Conservation (phyloP, 1,140 invertebrate genomes). For the Calephelis virginiensis region DNA sequence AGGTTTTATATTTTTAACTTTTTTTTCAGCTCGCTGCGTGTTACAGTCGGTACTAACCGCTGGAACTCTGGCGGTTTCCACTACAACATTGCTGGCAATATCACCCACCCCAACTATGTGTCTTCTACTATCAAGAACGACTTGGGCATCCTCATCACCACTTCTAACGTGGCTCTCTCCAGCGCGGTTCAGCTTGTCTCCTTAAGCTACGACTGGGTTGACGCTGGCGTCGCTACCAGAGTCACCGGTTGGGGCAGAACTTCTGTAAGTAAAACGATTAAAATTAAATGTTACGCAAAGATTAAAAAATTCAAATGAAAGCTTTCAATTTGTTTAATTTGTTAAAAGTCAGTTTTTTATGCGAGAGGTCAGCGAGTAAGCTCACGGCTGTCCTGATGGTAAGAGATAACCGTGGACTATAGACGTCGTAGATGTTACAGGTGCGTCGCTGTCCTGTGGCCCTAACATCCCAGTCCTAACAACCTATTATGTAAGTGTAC, state of each 20-base stretch:
- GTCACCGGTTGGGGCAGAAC: slow-evolving; percentile 50
- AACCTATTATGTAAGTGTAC: too few relatives aligned
- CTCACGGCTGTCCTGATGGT: too few relatives aligned
- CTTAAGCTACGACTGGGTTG: slow-evolving; percentile 34
- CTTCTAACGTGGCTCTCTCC: slow-evolving; percentile 26
- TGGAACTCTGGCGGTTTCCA: slow-evolving; percentile 41
- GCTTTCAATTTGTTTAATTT: too few relatives aligned
- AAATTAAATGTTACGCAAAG: neutral
- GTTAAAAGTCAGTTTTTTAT: too few relatives aligned
- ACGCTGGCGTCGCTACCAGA: slow-evolving; percentile 30
- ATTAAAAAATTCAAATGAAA: too few relatives aligned
- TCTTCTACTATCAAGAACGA: slow-evolving; percentile 41
- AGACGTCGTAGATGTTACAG: too few relatives aligned
- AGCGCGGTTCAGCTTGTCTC: slow-evolving; percentile 24
- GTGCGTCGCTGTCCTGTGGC: too few relatives aligned
- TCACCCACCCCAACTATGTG: slow-evolving; percentile 40
- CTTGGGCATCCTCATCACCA: slow-evolving; percentile 42
- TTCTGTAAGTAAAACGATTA: slow-evolving; percentile 30
- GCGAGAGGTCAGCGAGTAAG: too few relatives aligned
- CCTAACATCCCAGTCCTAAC: too few relatives aligned
- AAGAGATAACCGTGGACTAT: too few relatives aligned
- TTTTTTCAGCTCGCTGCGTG: slow-evolving; percentile 38
- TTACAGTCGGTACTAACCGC: slow-evolving; percentile 42
- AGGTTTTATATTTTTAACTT: too few relatives aligned
- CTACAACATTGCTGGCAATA: slow-evolving; percentile 31